A percentile compares a stretch with the other conserved stretches of the same genome.
Conservation (phyloP, 2,113 vertebrate genomes). For the Tichodroma muraria region DNA sequence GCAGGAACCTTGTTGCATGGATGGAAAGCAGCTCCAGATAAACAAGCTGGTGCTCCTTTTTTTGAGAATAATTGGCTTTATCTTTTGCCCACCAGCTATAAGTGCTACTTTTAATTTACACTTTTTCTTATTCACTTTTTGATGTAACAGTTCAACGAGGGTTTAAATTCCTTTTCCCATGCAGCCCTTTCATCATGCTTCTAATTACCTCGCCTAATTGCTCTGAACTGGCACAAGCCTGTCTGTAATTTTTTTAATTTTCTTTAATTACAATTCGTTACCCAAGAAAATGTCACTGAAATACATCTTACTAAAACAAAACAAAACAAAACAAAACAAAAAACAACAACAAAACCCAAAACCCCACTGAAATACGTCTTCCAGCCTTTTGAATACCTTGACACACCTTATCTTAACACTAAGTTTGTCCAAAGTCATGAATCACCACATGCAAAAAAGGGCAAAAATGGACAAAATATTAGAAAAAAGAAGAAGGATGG, state of each 20-base stretch:
- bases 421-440: not conserved
- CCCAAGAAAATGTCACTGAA: slow-evolving; percentile 27
- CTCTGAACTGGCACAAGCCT: slow-evolving; percentile 50
- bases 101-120: slow-evolving; percentile 58
- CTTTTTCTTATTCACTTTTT: slow-evolving; percentile 62
- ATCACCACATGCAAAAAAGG: not conserved
- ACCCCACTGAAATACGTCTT: not conserved
- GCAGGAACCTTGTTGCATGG: not conserved
- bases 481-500: not conserved
- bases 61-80: slow-evolving; percentile 47
- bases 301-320: not conserved
- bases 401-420: not conserved
- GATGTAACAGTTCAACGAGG: slow-evolving; percentile 62
- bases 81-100: slow-evolving; percentile 54
- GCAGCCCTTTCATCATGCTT: slow-evolving; percentile 64
- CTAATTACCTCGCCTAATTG: slow-evolving; percentile 74
- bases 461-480: not conserved
- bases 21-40: slow-evolving; percentile 23
- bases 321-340: not conserved
- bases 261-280: slow-evolving; percentile 66
- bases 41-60: not conserved
- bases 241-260: slow-evolving; percentile 48
- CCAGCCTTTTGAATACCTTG: not conserved
- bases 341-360: not conserved
- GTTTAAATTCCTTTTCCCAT: slow-evolving; percentile 64